Evolutionary conservation across 2,888 invertebrate genomes (phyloP), one percentile per base, ranked within the genome.

Genomic region (Perizoma affinitatum): DNA sequence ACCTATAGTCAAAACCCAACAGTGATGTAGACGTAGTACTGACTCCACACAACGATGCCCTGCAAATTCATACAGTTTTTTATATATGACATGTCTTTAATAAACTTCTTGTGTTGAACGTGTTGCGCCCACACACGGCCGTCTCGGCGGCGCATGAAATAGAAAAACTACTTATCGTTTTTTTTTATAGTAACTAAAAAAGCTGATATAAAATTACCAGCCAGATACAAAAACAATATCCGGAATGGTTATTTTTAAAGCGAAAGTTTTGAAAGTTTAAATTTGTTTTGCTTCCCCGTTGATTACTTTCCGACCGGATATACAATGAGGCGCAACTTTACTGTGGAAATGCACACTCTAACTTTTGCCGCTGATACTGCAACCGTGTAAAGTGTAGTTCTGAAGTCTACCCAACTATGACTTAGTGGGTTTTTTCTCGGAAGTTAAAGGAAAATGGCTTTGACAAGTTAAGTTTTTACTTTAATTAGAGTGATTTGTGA

Each of bases 281-380:
- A 73, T 78, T 78, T 79, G 78, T 84, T 84, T 78, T 77, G 76
- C 78, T 74, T 75, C 74, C 75, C 73, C 72, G 70, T 75, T 84
- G 84, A 86, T 87, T 84, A 83, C 83, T 86, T 85, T 66, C 53
- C 66, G 78, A 80, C 81, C 77, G 74, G 69, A 73, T 72, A 73
- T 76, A 68, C 73, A 69, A 74, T 66, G 67, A 65, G 59, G 59
- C 65, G 69, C 65, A 77, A 38, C 22, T 22, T 7, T 38, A 74
- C 72, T 79, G 73, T 71, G 68, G 69, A 75, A 79, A 80, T 78
- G 68, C 75, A 78, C 67, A 76, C 74, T 76, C 72, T 64, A 82
- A 83, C 77, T 83, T 83, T 75, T 61, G 64, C 74, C 68, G 57
- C 51, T 60, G 61, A 58, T 61, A 58, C 53, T 49, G 49, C 46